Conservation (phyloP, 2,113 vertebrate genomes). For the Xenopus borealis region DNA sequence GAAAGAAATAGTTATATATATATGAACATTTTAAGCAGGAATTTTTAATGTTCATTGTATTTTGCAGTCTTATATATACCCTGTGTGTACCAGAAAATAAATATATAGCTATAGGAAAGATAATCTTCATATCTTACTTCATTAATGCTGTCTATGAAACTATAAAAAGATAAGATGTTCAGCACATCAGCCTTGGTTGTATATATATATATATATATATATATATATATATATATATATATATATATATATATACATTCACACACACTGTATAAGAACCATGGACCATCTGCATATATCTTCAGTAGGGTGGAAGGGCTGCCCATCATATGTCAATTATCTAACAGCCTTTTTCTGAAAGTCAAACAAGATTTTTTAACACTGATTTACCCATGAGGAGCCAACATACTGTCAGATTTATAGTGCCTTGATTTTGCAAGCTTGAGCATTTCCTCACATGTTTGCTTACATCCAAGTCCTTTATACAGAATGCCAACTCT, state of each 20-base stretch:
- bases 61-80: not conserved
- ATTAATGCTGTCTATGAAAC: conserved; percentile 21
- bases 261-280: not conserved
- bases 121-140: conserved; percentile 6
- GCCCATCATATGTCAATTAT: conserved; percentile 21
- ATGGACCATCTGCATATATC: not conserved
- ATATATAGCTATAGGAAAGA: too few species aligned
- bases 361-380: conserved; percentile 11
- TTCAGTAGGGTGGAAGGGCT: not conserved
- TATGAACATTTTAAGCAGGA: too few species aligned
- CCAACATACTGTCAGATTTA: not conserved
- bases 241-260: too few species aligned
- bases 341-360: conserved; percentile 9
- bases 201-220: too few species aligned
- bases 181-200: not conserved
- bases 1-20: too few species aligned
- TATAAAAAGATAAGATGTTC: conserved; percentile 16
- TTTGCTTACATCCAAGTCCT: not conserved
- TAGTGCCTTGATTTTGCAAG: not conserved
- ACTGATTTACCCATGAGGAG: too few species aligned
- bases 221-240: too few species aligned
- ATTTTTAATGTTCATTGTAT: not conserved
- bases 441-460: not conserved
- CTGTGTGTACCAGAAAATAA: not conserved
- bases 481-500: conserved; percentile 14